Evolutionary conservation across 2,888 invertebrate genomes (phyloP), one percentile per base, ranked within the genome.

Genomic region (Plagiodera versicolora): DNA sequence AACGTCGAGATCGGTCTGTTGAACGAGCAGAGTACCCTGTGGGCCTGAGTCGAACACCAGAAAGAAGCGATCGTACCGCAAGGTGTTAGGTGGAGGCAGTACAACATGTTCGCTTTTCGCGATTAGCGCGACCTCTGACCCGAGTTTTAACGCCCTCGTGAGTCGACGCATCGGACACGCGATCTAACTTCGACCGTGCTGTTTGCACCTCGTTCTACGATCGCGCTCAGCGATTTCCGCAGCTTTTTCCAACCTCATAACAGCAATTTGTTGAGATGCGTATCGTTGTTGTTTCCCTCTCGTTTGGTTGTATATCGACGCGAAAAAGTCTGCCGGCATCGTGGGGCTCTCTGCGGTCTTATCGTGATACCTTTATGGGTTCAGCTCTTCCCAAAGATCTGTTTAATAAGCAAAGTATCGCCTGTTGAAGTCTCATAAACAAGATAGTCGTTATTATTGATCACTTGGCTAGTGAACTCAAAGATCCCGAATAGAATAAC

Each of bases 71-170:
- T 14, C 47, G 56, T 64, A 66, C 65, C 56, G 61, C 61, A 61
- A 65, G 67, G 65, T 67, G 68, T 72, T 71, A 72, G 69, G 65
- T 70, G 66, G 71, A 74, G 73, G 73, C 69, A 68, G 67, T 58
- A 66, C 72, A 65, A 55, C 74, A 75, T 73, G 75, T 75, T 75
- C 73, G 76, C 76, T 74, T 75, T 75, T 74, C 74, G 76, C 75
- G 77, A 77, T 77, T 77, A 76, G 75, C 72, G 70, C 71, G 77
- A 76, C 75, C 77, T 72, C 60, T 75, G 75, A 75, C 74, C 76
- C 66, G 66, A 55, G 74, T 71, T 71, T 74, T 74, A 74, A 75
- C 76, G 75, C 76, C 76, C 74, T 75, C 74, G 68, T 6, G 71
- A 72, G 70, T 69, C 71, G 68, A 69, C 67, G 68, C 64, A 71